Evolutionary conservation across 2,888 invertebrate genomes (phyloP).

Genomic region (Zygaena filipendulae): DNA sequence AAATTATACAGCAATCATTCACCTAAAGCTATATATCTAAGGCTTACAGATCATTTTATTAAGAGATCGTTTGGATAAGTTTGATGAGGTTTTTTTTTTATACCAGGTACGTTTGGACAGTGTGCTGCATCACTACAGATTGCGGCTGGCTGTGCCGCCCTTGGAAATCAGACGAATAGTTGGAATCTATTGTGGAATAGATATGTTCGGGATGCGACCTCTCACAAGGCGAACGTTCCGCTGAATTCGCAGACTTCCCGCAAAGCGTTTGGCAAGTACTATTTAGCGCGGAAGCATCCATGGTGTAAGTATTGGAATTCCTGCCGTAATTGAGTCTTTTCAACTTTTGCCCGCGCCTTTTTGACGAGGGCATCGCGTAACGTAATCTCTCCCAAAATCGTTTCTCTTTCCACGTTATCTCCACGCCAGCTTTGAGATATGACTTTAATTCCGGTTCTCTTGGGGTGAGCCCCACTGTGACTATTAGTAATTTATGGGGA

Average conservation of each 20-base stretch:
- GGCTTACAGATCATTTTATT: constrained; percentile 41
- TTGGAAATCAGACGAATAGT: constrained; percentile 77
- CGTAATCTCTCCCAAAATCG: constrained; percentile 95
- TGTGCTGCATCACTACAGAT: constrained; percentile 57
- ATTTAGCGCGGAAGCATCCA: constrained; percentile 74
- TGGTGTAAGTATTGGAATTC: constrained; percentile 87
- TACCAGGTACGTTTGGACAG: constrained; percentile 63
- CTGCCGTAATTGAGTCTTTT: constrained; percentile 76
- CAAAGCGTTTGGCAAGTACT: constrained; percentile 71
- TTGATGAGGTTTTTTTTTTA: constrained; percentile 23
- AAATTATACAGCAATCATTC: constrained; percentile 39
- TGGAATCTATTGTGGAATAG: constrained; percentile 90
- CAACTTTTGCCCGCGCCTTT: constrained; percentile 69
- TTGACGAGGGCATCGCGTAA: constrained; percentile 87
- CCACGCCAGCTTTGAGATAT: constrained; percentile 88
- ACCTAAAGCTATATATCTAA: constrained; percentile 42
- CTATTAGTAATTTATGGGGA: constrained; percentile 87
- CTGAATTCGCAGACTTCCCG: constrained; percentile 61
- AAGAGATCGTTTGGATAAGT: constrained; percentile 40
- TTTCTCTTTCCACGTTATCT: constrained; percentile 90
- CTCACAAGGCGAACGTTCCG: constrained; percentile 71
- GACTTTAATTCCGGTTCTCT: constrained; percentile 89
- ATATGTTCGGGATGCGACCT: constrained; percentile 88
- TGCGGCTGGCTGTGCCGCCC: constrained; percentile 51
- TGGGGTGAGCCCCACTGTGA: constrained; percentile 82